A percentile compares a stretch with the other conserved stretches of the same genome.
Conservation (phyloP, 2,113 vertebrate species). For the Rhadina sibilatrix region DNA sequence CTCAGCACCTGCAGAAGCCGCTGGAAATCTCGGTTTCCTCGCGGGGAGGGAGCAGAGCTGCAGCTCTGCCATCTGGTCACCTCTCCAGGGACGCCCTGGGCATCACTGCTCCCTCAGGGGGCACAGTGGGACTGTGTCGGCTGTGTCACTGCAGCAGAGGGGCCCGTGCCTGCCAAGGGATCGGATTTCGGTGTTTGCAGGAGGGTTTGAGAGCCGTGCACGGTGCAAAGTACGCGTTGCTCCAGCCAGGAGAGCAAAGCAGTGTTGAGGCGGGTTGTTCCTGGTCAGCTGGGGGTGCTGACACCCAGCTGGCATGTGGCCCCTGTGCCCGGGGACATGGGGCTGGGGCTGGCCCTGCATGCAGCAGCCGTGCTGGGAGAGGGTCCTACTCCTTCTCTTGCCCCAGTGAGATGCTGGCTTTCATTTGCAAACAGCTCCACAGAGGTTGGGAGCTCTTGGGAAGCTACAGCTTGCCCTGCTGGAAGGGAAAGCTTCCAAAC, state of each 20-base stretch:
- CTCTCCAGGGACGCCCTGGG: rapidly evolving
- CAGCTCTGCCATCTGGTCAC: not conserved
- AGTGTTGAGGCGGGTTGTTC: not conserved
- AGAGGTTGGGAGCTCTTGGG: not conserved
- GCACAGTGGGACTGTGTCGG: rapidly evolving
- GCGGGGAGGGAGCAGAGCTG: not conserved
- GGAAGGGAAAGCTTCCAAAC: not conserved
- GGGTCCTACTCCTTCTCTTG: rapidly evolving
- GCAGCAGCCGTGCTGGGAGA: rapidly evolving
- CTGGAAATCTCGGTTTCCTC: not conserved
- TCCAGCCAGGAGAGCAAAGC: not conserved
- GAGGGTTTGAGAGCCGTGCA: not conserved
- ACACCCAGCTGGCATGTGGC: rapidly evolving
- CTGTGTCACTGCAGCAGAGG: rapidly evolving
- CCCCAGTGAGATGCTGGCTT: rapidly evolving
- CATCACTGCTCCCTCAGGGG: rapidly evolving
- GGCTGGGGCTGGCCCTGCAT: not conserved
- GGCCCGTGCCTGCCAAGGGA: not conserved
- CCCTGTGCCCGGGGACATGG: rapidly evolving
- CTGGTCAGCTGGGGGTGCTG: not conserved
- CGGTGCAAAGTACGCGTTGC: not conserved
- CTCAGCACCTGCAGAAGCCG: not conserved
- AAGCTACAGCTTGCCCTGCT: rapidly evolving
- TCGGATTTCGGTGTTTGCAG: not conserved
- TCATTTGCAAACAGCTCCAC: rapidly evolving